phyloP scores from a whole-genome alignment of 2,797 vertebrate species.

The Bovichtus diacanthus region DNA sequence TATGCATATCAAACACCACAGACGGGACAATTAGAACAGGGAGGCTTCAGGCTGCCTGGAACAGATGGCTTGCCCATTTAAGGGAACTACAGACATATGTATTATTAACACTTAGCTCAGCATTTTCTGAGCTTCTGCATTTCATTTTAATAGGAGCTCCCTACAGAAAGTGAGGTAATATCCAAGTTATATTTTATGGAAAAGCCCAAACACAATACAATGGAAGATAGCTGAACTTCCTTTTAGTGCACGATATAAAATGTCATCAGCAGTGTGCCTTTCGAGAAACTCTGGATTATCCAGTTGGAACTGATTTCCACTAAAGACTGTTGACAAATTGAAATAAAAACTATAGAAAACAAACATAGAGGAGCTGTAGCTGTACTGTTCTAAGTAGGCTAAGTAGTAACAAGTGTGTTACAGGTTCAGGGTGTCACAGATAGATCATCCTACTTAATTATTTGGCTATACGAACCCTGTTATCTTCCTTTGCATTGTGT shows the following conservation, averaged over 20 bases:
- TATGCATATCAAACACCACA: conserved; percentile 83
- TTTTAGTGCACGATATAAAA: too few relatives aligned
- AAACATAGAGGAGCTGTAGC: too few relatives aligned
- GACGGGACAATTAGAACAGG: conserved; percentile 78
- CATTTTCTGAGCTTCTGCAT: conserved; percentile 25
- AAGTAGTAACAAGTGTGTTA: too few relatives aligned
- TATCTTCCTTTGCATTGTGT: not conserved
- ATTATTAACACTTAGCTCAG: conserved; percentile 60
- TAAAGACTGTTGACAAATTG: too few relatives aligned
- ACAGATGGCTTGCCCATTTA: conserved; percentile 78
- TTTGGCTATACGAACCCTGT: not conserved
- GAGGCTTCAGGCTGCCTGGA: conserved; percentile 71
- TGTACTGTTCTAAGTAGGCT: not conserved
- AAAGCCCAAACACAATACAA: too few relatives aligned
- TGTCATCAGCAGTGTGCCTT: too few relatives aligned
- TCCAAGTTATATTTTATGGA: too few relatives aligned
- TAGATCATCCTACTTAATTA: not conserved
- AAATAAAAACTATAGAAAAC: too few relatives aligned
- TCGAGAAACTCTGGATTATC: too few relatives aligned
- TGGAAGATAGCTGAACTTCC: too few relatives aligned
- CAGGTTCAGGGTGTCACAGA: not conserved
- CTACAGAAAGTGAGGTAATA: conserved; percentile 11
- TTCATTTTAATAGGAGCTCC: conserved; percentile 19
- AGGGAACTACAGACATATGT: conserved; percentile 67
- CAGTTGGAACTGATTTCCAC: too few relatives aligned